Base-by-base conservation (phyloP, 35 echinoderm and acorn worm genomes). In the Lytechinus variegatus region DNA sequence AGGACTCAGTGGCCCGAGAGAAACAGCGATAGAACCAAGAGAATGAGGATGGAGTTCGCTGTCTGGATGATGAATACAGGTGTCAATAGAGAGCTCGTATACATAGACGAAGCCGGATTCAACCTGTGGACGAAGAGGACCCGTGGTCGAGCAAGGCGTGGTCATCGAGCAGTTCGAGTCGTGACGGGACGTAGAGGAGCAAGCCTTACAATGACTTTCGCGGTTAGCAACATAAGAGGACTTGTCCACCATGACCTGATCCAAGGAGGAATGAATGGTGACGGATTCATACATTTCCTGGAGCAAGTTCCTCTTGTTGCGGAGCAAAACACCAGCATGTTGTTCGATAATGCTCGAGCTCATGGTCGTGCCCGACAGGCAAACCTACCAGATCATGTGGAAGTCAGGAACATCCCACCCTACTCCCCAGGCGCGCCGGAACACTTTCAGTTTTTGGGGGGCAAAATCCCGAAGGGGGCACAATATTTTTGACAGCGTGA, bases 101-200 rank as follows among this genome's bases (percentile, higher is more conserved):
- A 94, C 93, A 56, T 94, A 8, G 93, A 94, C 55, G 54, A 94
- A 33, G 93, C 93, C 33, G 93, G 93, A 9, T 94, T 94, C 56
- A 94, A 94, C 27, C 93, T 94, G 9, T 94, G 93, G 93, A 94
- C 93, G 4, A 94, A 55, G 55, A 54, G 93, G 61, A 94, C 93
- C 19, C 53, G 93, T 54, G 93, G 93, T 11, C 55, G 56, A 52
- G 93, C 52, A 56, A 27, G 54, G 56, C 10, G 93, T 27, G 55
- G 55, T 4, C 52, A 24, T 5, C n/a, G 53, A 60, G 55, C 93
- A 60, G 93, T 94, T 14, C 5, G 93, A 55, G 55, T 94, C 19
- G 55, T 94, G 56, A 54, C 93, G n/a, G 93, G 56, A 54, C 93
- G 54, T 9, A 54, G 55, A 56, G 55, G 55, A 56, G 6, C 55